Evolutionary conservation across 2,113 vertebrate genomes (phyloP), one percentile per base, ranked within the genome.

Genomic region (Melospiza melodia): DNA sequence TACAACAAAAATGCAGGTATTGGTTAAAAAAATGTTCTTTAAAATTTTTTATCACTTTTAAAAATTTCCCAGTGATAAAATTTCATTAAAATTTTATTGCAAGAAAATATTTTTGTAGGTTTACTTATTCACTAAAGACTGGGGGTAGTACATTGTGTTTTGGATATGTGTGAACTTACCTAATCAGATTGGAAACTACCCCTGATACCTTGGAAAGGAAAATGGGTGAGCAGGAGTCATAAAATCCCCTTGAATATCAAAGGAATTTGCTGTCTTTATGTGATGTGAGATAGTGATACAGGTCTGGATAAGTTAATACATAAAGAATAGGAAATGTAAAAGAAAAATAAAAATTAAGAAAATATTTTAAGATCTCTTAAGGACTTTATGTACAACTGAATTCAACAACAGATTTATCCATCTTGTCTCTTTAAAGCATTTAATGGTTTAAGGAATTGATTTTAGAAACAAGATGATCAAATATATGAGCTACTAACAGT

Each of bases 11-110:
- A 71, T 27, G 2, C 7, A 39, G 46, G 21, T 3, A 52, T 4
- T 58, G 4, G 28, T 58, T 22, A 33, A 85, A 71, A 62, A 72
- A 48, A 65, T 4, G 3, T 0, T 33, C 0, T 31, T n/a, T 16
- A 10, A 6, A 35, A 1, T 14, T 11, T 15, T 27, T 20, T 3
- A 4, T 14, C 1, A 8, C 11, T 37, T 48, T 8, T 15, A 19
- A 15, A 4, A 49, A 69, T 4, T 6, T 33, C 7, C 31, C 24
- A 23, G 4, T 35, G 9, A 61, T 27, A 68, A 74, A 48, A 4
- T 71, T 46, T 25, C 2, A 25, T 62, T 33, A 44, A 10, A 39
- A 33, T 62, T 81, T 51, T 77, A 20, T 58, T 35, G 5, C 2
- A 80, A 73, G 21, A 68, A 93, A 57, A 49, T 62, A 51, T 31